Evolutionary conservation across 2,113 vertebrate species (phyloP).

Genomic region (Daubentonia madagascariensis): DNA sequence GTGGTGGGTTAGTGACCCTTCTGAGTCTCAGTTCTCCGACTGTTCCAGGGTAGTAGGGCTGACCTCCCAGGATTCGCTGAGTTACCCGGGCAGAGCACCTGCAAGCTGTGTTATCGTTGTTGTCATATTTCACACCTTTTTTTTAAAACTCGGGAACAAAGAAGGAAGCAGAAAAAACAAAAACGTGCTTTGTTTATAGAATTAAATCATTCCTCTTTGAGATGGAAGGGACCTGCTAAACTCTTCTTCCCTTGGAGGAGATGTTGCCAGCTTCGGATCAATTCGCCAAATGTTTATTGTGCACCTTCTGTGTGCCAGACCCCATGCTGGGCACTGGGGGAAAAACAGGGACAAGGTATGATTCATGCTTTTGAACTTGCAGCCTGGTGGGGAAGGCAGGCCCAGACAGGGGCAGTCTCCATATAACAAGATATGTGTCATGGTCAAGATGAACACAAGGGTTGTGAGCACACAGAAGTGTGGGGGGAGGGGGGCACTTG

Average conservation of each 20-base stretch:
- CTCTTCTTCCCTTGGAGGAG: neutral
- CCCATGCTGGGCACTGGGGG: neutral
- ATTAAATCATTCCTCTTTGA: neutral
- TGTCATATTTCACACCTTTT: neutral
- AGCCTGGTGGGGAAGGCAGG: neutral
- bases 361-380: neutral
- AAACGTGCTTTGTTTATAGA: neutral
- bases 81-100: neutral
- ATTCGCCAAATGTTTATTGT: neutral
- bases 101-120: neutral
- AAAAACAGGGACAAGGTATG: neutral
- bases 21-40: neutral
- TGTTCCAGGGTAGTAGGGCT: neutral
- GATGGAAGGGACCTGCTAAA: neutral
- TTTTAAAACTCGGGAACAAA: neutral
- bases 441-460: neutral
- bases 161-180: neutral
- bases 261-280: neutral
- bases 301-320: neutral
- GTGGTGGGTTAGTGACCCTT: neutral
- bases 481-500: neutral
- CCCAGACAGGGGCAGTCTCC: neutral
- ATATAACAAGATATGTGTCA: fast-evolving
- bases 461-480: too few species aligned
- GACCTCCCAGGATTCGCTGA: neutral